These are phyloP conservation scores for Tribolium freemani DNA, from an alignment of 2,888 invertebrate species.

Conservation along the genomic window DNA sequence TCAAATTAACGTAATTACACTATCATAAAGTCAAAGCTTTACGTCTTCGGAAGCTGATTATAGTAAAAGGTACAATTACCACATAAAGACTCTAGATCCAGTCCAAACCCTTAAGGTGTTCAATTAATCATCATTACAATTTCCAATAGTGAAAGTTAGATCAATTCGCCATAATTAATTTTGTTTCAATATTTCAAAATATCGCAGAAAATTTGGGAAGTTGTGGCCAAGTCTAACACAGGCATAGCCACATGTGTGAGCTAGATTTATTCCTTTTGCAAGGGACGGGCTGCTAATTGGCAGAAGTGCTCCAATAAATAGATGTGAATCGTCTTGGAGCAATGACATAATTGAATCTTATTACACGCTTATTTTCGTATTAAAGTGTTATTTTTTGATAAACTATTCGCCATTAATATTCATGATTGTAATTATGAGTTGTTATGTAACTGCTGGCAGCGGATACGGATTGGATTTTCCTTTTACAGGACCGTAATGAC, in stretches of 20 bases:
- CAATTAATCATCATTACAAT: conserved; percentile 18
- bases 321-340: conserved; percentile 45
- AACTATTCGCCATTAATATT: conserved; percentile 43
- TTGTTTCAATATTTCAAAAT: background rate
- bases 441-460: conserved; percentile 42
- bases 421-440: conserved; percentile 46
- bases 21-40: background rate
- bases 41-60: background rate
- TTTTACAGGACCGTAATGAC: conserved; percentile 41
- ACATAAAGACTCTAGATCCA: background rate
- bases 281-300: background rate
- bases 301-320: background rate
- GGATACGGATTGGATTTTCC: conserved; percentile 43
- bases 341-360: conserved; percentile 58
- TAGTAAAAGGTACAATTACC: background rate
- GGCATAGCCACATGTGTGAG: no score
- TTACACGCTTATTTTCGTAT: conserved; percentile 58
- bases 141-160: conserved; percentile 10
- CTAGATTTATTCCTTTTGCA: background rate
- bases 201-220: background rate
- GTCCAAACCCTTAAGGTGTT: conserved; percentile 4
- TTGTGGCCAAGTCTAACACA: background rate
- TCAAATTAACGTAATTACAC: background rate
- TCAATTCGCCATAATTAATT: background rate
- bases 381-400: conserved; percentile 52